Evolutionary conservation across 2,113 vertebrate species (phyloP), one percentile per base, ranked within the genome.

Genomic region (Charina bottae): DNA sequence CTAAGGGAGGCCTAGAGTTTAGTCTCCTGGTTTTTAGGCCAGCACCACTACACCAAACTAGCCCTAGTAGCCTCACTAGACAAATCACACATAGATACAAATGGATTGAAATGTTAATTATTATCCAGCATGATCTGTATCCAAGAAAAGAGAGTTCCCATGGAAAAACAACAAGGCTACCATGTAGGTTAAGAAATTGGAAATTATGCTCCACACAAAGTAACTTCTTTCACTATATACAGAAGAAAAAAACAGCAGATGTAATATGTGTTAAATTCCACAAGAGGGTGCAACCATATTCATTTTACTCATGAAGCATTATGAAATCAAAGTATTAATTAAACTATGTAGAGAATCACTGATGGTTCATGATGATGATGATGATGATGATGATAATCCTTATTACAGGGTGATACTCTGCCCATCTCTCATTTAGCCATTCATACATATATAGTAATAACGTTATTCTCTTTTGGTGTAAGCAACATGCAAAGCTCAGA

Each of bases 281-380:
- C 96, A 94, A 97, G 96, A 96, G 96, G 96, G 96, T 53, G 95
- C 96, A 91, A 94, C 42, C 88, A 93, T 90, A 37, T 87, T 88
- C 83, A 37, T 17, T 90, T 83, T 23, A 90, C 13, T 1, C 68
- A 58, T 23, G 83, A 64, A 46, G 26, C n/a, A 68, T 21, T 89
- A 13, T 12, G 21, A 37, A 58, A 83, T 6, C 17, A 3, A 8
- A 72, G 28, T 89, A 37, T 23, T 53, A 68, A 8, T 8, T 7
- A 83, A 83, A 37, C 56, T 15, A 58, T 17, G 7, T 10, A 10
- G 21, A 42, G 23, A 33, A 83, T 55, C 24, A 19, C 10, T 42
- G 9, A 28, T 28, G 6, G 5, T 55, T 33, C 83, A 58, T 12
- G 33, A 15, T 55, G 42, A 42, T 42, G 42, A 2, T 42, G 42